Base-by-base conservation (phyloP, 2,113 vertebrate genomes). In the Gymnobelideus leadbeateri region DNA sequence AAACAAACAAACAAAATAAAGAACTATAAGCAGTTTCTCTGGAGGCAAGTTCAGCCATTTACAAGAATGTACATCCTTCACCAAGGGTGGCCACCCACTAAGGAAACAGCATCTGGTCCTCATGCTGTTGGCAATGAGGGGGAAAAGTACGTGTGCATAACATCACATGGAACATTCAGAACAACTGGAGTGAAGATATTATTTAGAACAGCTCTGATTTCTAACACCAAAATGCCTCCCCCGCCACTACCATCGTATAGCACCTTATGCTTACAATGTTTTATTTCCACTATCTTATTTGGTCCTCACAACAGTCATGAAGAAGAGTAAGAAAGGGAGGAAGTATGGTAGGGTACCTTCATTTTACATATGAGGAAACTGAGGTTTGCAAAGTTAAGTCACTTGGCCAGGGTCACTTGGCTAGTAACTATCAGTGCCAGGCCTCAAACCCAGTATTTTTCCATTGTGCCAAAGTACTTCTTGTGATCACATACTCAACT, bases 11-110 rank as follows among this genome's bases (percentile, higher is more conserved):
- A 95, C 84, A 91, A 92, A 84, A 91, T 23, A 77, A 91, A 92
- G 14, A 84, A 21, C 37, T 21, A 19, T n/a, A 37, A 84, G 96
- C 89, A 37, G 5, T 51, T 94, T 53, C 95, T 94, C 94, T 96
- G 28, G 54, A 51, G 54, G 94, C 95, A 95, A 96, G 94, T 47
- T 68, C 61, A 95, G 93, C 61, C 53, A 91, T 95, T 90, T 97
- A 96, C 91, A 96, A 95, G 96, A 95, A 95, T 93, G 93, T 55
- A 55, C 51, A 91, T 84, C 54, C 77, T 96, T 95, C 97, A 53
- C 46, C n/a, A 95, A 84, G 96, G 68, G 84, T 3, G 96, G 91
- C 96, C 96, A 97, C 96, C 92, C 96, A 97, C 93, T 84, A 97
- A 95, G 92, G 84, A 93, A 94, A 61, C 21, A 93, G 94, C 96